Conservation (phyloP, 2,888 invertebrate species). For the Spisula solida region DNA sequence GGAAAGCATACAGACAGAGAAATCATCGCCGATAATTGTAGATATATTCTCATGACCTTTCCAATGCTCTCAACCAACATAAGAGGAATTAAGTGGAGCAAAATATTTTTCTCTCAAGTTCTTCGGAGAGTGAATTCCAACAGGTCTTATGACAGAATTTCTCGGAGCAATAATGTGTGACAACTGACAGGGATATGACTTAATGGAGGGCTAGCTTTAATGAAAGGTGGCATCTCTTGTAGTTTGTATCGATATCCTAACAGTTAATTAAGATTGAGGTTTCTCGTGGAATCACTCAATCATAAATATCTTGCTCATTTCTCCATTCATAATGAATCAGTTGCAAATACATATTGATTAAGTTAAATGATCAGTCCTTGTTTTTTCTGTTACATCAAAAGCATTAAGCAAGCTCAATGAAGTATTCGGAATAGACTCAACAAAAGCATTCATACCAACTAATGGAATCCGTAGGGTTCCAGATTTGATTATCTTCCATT, state of each 20-base stretch:
- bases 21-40: not conserved
- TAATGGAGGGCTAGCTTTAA: not conserved
- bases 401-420: conserved; percentile 31
- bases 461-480: conserved; percentile 50
- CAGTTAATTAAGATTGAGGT: conserved; percentile 5
- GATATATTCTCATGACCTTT: not conserved
- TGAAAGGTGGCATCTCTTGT: not conserved
- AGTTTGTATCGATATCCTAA: not conserved
- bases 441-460: conserved; percentile 34
- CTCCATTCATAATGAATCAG: conserved; percentile 36
- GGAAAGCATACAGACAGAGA: not conserved
- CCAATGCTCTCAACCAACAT: not conserved
- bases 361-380: conserved; percentile 42
- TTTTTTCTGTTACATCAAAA: conserved; percentile 34
- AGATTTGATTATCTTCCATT: conserved; percentile 41
- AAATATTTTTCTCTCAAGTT: not conserved
- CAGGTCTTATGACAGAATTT: not conserved
- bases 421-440: conserved; percentile 26
- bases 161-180: not conserved
- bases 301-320: conserved; percentile 12
- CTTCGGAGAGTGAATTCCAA: not conserved
- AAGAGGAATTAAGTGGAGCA: not conserved
- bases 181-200: not conserved
- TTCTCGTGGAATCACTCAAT: not conserved
- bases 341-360: conserved; percentile 44